These are phyloP conservation scores for Drosophila peninsularis DNA, from an alignment of 2,888 invertebrate genomes.

Conservation along the genomic window DNA sequence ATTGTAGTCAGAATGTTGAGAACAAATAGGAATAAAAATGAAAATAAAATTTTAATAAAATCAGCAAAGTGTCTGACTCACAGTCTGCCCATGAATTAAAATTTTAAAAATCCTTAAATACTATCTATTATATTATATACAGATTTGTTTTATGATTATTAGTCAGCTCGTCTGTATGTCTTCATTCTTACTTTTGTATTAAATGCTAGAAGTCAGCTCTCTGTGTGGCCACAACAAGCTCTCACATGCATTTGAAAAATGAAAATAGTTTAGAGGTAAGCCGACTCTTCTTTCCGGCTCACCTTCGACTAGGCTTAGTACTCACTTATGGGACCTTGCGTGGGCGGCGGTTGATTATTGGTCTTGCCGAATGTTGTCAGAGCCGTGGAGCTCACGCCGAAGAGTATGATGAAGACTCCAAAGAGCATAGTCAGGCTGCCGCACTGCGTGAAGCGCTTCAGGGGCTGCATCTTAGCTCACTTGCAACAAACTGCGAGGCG, in stretches of 20 bases:
- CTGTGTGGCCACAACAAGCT: not conserved
- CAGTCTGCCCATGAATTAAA: not conserved
- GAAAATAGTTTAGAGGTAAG: not conserved
- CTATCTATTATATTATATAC: too few relatives aligned
- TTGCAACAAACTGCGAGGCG: too few relatives aligned
- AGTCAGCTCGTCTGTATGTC: too few relatives aligned
- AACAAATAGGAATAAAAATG: not conserved
- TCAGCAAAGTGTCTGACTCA: too few relatives aligned
- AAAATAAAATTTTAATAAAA: too few relatives aligned
- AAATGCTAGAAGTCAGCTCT: not conserved
- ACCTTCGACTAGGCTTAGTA: slow-evolving; percentile 12
- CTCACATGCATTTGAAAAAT: not conserved
- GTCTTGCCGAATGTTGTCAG: slow-evolving; percentile 90
- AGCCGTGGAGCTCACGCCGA: slow-evolving; percentile 86
- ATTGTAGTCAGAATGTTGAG: too few relatives aligned
- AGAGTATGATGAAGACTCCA: slow-evolving; percentile 84
- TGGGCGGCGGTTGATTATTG: slow-evolving; percentile 87
- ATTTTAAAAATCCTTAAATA: too few relatives aligned
- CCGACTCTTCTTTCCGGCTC: not conserved
- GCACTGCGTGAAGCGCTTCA: slow-evolving; percentile 85
- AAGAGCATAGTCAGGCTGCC: slow-evolving; percentile 85
- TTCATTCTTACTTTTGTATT: too few relatives aligned
- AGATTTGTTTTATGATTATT: too few relatives aligned
- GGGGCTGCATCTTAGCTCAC: slow-evolving; percentile 82
- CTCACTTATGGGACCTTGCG: slow-evolving; percentile 87